Conservation (phyloP, 2,797 vertebrate genomes). For the Characodon lateralis region DNA sequence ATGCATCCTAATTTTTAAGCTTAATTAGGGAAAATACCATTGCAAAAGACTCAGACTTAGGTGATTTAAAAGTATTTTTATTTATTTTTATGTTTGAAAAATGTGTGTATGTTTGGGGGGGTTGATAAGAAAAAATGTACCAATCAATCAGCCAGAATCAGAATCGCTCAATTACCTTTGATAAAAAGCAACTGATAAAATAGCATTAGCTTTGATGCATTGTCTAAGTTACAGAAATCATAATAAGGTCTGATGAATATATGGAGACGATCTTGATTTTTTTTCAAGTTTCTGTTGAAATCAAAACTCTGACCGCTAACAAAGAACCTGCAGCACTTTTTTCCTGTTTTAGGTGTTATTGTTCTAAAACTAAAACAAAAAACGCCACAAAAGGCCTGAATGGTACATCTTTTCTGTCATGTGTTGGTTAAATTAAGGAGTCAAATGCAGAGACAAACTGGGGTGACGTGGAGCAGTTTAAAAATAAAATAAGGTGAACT, state of each 20-base stretch:
- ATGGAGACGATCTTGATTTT: background rate
- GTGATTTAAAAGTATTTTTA: conserved; percentile 1
- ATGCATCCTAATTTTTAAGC: conserved; percentile 8
- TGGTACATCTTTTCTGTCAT: background rate
- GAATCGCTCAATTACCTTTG: background rate
- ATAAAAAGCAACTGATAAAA: background rate
- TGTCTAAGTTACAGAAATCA: background rate
- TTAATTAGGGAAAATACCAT: background rate
- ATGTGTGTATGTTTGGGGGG: background rate
- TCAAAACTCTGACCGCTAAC: background rate
- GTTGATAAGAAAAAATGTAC: background rate
- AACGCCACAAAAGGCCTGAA: background rate
- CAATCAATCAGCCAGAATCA: background rate
- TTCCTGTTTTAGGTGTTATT: background rate
- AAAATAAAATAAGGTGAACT: too few species aligned
- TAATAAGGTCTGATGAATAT: too few species aligned
- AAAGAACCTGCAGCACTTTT: background rate
- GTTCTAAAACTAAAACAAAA: too few species aligned
- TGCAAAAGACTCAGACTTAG: conserved; percentile 4
- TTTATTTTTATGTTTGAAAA: conserved; percentile 3
- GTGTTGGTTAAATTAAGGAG: too few species aligned
- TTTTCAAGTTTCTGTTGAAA: background rate
- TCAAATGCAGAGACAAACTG: too few species aligned
- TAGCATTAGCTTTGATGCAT: background rate
- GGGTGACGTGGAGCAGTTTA: too few species aligned